Conservation (phyloP, 2,113 vertebrate species). For the Symphodus melops region DNA sequence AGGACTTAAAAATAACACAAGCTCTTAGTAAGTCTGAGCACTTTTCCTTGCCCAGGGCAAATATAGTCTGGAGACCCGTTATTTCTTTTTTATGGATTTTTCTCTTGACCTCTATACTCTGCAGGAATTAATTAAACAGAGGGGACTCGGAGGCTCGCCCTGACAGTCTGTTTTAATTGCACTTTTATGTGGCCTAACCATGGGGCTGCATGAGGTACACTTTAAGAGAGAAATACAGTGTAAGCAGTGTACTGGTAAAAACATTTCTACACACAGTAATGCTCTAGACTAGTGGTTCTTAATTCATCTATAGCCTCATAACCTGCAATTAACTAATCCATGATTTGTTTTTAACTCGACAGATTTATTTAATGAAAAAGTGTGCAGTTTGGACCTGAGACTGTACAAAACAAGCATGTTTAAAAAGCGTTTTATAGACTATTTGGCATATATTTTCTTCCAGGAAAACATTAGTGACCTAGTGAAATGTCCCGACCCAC, state of each 20-base stretch:
- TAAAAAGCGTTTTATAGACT: too few species aligned
- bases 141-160: constrained; percentile 7
- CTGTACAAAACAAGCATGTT: too few species aligned
- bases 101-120: constrained; percentile 41
- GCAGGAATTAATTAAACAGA: constrained; percentile 31
- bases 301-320: too few species aligned
- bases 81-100: constrained; percentile 21
- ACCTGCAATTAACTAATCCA: too few species aligned
- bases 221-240: neutral
- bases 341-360: too few species aligned
- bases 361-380: too few species aligned
- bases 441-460: too few species aligned
- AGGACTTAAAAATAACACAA: neutral
- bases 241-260: neutral
- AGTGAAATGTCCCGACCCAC: too few species aligned
- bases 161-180: constrained; percentile 34
- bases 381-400: too few species aligned
- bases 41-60: constrained; percentile 25
- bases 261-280: too few species aligned
- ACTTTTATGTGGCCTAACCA: constrained; percentile 17
- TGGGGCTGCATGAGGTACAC: neutral
- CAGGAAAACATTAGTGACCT: too few species aligned
- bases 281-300: too few species aligned
- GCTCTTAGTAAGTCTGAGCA: constrained; percentile 2
- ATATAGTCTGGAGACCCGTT: constrained; percentile 8